Evolutionary conservation across 1,140 invertebrate genomes (phyloP).

Genomic region (Drosophila rufa): DNA sequence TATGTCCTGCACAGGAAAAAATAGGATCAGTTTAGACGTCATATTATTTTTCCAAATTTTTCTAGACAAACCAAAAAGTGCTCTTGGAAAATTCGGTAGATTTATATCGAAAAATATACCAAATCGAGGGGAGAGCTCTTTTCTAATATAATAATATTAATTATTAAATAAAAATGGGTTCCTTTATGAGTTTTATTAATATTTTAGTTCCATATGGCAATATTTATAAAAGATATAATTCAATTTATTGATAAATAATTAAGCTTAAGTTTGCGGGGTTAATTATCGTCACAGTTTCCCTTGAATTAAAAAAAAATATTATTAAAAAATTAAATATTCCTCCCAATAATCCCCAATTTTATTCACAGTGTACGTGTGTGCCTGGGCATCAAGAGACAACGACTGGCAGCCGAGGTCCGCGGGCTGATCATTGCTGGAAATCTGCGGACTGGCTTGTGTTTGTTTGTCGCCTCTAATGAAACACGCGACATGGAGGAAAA

Average conservation of each 20-base stretch:
- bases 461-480: slow-evolving; percentile 83
- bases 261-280: not conserved
- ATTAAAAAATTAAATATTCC: not conserved
- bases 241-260: not conserved
- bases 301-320: not conserved
- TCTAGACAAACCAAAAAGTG: too few species aligned
- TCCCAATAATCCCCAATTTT: not conserved
- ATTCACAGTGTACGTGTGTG: slow-evolving; percentile 12
- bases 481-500: slow-evolving; percentile 71
- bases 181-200: too few species aligned
- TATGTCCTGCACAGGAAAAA: slow-evolving; percentile 13
- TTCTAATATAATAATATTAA: too few species aligned
- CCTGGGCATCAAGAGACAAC: slow-evolving; percentile 36
- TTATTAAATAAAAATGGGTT: too few species aligned
- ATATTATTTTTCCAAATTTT: too few species aligned
- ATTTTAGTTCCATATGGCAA: too few species aligned
- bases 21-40: accelerated
- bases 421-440: slow-evolving; percentile 77
- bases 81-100: too few species aligned
- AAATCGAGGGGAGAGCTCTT: too few species aligned
- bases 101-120: too few species aligned
- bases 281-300: not conserved
- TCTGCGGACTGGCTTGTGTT: slow-evolving; percentile 71
- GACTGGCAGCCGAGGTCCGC: slow-evolving; percentile 40
- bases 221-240: too few species aligned